Conservation (phyloP, 2,888 invertebrate genomes). For the Emesis furor region DNA sequence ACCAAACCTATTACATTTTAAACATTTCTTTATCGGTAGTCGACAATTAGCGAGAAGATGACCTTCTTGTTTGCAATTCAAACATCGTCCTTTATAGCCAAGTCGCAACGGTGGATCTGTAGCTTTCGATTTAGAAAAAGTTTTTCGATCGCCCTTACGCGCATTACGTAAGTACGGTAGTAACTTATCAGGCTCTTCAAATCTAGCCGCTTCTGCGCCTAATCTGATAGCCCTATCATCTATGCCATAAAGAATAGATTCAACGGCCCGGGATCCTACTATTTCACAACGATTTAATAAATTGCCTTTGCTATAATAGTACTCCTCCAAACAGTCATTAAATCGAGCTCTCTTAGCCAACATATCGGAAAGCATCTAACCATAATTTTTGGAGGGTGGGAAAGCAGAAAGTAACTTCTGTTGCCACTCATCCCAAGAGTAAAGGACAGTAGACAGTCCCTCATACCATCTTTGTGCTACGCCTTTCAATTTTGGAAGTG, state of each 20-base stretch:
- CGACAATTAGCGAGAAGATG: background rate
- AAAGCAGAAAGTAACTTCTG: slow-evolving; percentile 62
- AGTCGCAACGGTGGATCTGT: background rate
- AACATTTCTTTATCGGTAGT: background rate
- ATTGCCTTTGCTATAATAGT: slow-evolving; percentile 67
- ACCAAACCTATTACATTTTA: too few species aligned
- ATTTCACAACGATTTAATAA: slow-evolving; percentile 53
- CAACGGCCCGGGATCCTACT: slow-evolving; percentile 27
- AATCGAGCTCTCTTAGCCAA: slow-evolving; percentile 49
- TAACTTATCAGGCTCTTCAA: slow-evolving; percentile 37
- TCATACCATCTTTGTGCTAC: slow-evolving; percentile 67
- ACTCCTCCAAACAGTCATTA: slow-evolving; percentile 60
- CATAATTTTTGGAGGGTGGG: slow-evolving; percentile 61
- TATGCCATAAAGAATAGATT: slow-evolving; percentile 40
- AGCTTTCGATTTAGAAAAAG: too few species aligned
- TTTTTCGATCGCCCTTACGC: background rate
- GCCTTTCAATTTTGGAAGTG: slow-evolving; percentile 66
- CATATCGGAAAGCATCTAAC: slow-evolving; percentile 68
- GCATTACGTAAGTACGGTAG: slow-evolving; percentile 37
- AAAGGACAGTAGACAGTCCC: slow-evolving; percentile 51
- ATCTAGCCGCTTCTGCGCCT: slow-evolving; percentile 42
- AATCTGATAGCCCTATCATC: slow-evolving; percentile 36
- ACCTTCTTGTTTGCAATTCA: background rate
- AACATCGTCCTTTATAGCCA: background rate
- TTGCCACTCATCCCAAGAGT: slow-evolving; percentile 70